Base-by-base conservation (phyloP, 2,888 invertebrate species). In the Pecten maximus region DNA sequence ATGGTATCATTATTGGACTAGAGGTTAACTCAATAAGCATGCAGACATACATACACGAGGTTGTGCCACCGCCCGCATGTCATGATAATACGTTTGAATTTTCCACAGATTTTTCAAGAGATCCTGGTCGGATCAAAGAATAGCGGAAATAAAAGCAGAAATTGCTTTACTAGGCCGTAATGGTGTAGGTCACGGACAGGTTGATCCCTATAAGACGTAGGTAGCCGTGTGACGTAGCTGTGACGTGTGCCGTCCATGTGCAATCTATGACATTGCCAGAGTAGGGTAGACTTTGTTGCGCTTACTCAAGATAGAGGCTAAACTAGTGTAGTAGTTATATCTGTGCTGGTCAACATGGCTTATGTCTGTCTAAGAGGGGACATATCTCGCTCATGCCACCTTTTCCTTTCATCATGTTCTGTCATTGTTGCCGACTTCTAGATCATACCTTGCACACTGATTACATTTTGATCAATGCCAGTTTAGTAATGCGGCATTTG, bases 91-190 rank as follows among this genome's bases (percentile, higher is more conserved):
- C n/a, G 86, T 89, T 87, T 89, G 35, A 87, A 40, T 89, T 89
- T 87, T 88, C 88, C 60, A 90, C 91, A 92, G 91, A 90, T 92
- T 60, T 89, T 40, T 48, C 40, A 92, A 92, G 88, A 90, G 91
- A 91, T 89, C 91, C 39, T 92, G 91, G 91, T 89, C 91, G n/a
- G 91, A 92, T 86, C 91, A 92, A 90, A 89, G 86, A 87, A 91
- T 92, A 12, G 91, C 91, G 23, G 91, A 92, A 89, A 40, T 90
- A 40, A 90, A 92, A 91, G 91, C 91, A 35, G 48, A 86, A 87
- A 89, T 92, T 54, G 91, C 88, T 74, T 89, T 92, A 87, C 50
- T 40, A 28, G 40, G 88, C 89, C 88, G 54, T 74, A 28, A 28
- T 35, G 87, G 40, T 40, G 40, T 92, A 88, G 89, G 87, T 74